A percentile compares a stretch with the other conserved stretches of the same genome.
Evolutionary conservation across 2,888 invertebrate genomes (phyloP).

Genomic region (Aspidiotus rigidus): DNA sequence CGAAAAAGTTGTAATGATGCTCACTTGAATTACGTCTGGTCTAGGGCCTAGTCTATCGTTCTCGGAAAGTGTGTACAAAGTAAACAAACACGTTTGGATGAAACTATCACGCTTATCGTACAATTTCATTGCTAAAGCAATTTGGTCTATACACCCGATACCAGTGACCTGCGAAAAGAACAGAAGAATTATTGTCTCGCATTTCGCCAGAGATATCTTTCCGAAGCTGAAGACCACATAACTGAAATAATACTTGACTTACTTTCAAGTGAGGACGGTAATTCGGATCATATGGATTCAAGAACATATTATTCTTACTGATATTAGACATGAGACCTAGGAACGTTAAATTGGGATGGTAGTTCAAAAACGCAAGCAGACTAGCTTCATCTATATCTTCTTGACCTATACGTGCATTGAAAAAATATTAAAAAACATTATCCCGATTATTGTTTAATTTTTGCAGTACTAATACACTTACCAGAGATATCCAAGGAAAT

Average conservation of each 20-base stretch:
- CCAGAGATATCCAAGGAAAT: conserved; percentile 57
- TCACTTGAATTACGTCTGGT: conserved; percentile 54
- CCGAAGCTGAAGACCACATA: not conserved
- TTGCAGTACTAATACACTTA: conserved; percentile 37
- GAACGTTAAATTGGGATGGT: conserved; percentile 48
- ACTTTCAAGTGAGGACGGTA: conserved; percentile 46
- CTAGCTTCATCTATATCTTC: conserved; percentile 46
- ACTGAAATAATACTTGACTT: conserved; percentile 37
- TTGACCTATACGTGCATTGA: conserved; percentile 44
- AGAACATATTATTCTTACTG: conserved; percentile 48
- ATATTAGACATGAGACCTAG: conserved; percentile 51
- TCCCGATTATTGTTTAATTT: no score
- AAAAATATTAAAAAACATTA: no score
- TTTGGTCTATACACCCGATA: conserved; percentile 50
- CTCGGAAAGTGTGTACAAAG: conserved; percentile 51
- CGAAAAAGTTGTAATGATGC: not conserved
- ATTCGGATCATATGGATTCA: conserved; percentile 44
- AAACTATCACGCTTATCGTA: conserved; percentile 52
- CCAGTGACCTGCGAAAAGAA: conserved; percentile 46
- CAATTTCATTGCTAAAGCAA: conserved; percentile 51
- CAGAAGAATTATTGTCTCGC: not conserved
- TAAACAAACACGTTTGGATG: conserved; percentile 58
- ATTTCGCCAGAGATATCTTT: not conserved
- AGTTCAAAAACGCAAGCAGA: conserved; percentile 45
- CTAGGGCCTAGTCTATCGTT: conserved; percentile 47